Base-by-base conservation (phyloP, 2,888 invertebrate genomes). In the Harpagoxenus sublaevis region DNA sequence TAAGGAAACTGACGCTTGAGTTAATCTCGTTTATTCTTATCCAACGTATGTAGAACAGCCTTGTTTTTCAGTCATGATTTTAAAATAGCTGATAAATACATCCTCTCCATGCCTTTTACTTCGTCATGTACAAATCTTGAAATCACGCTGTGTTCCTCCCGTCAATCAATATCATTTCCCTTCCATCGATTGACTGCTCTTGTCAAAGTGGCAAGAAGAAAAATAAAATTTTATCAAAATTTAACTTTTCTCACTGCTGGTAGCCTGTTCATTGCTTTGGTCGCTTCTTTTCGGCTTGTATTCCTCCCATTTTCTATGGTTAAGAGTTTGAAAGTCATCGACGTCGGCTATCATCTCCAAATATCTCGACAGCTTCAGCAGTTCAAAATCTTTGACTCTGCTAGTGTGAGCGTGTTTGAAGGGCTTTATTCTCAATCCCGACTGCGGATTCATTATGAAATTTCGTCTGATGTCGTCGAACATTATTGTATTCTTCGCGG, bases 401-500 rank as follows among this genome's bases (percentile, higher is more conserved):
- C 98, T 99, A 0, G 98, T 95, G 93, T 99, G 99, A 0, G 99
- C 99, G 93, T 99, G 98, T 6, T 98, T 96, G 94, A 99, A 99
- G 0, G 99, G 97, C 93, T 97, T 96, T 92, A 99, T 99, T 95
- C 97, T 97, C 0, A 99, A 95, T 0, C 99, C 99, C 85, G 98
- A 98, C 92, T 98, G 98, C 0, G 99, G 99, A 95, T 99, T 99
- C 99, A 99, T 99, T 57, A 99, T 96, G 93, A 99, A 99, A 95
- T 99, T 99, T 90, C 99, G 96, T 79, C 99, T 96, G 57, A 99
- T 98, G 93, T 99, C 99, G 94, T 99, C 99, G 92, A 99, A 98
- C 99, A 99, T 99, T 87, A 99, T 99, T 0, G 99, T 99, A 94
- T 99, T 99, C 93, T 97, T 98, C 0, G 97, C 96, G 70, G 96